Conservation (phyloP, 2,113 vertebrate genomes). For the Apeltes quadracus region DNA sequence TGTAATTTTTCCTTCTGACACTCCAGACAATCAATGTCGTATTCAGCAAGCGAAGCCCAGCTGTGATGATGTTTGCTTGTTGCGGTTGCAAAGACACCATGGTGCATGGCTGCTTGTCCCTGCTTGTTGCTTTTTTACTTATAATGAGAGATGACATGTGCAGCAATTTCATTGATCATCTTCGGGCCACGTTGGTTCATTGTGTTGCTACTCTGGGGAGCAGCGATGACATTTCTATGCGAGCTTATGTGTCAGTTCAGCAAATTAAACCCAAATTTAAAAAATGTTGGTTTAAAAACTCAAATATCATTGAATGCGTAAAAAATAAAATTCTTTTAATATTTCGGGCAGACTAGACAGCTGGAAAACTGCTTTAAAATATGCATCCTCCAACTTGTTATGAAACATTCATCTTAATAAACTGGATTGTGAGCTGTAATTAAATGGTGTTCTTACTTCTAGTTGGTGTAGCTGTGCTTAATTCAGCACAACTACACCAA, state of each 20-base stretch:
- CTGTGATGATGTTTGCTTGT: slow-evolving; percentile 23
- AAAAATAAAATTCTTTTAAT: slow-evolving; percentile 5
- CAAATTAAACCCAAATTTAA: slow-evolving; percentile 25
- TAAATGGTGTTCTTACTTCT: neutral
- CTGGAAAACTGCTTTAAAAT: slow-evolving; percentile 2
- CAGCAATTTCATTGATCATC: slow-evolving; percentile 50
- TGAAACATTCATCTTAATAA: slow-evolving; percentile 7
- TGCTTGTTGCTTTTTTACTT: too few species aligned
- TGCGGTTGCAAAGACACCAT: slow-evolving; percentile 17
- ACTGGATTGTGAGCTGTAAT: slow-evolving; percentile 15
- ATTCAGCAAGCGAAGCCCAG: slow-evolving; percentile 8
- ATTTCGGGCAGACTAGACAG: neutral
- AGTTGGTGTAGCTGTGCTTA: neutral
- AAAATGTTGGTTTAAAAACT: slow-evolving; percentile 9
- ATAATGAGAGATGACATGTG: slow-evolving; percentile 32
- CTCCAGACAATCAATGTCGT: slow-evolving; percentile 2
- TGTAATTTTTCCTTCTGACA: slow-evolving; percentile 1
- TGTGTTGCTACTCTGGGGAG: slow-evolving; percentile 33
- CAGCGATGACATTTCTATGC: slow-evolving; percentile 15
- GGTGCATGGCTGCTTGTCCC: slow-evolving; percentile 6
- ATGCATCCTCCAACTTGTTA: neutral
- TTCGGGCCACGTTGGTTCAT: slow-evolving; percentile 41
- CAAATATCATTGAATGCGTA: neutral
- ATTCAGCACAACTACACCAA: neutral
- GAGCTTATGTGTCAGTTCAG: slow-evolving; percentile 1